Conservation (phyloP, 2,888 invertebrate species). For the Drosophila tripunctata region DNA sequence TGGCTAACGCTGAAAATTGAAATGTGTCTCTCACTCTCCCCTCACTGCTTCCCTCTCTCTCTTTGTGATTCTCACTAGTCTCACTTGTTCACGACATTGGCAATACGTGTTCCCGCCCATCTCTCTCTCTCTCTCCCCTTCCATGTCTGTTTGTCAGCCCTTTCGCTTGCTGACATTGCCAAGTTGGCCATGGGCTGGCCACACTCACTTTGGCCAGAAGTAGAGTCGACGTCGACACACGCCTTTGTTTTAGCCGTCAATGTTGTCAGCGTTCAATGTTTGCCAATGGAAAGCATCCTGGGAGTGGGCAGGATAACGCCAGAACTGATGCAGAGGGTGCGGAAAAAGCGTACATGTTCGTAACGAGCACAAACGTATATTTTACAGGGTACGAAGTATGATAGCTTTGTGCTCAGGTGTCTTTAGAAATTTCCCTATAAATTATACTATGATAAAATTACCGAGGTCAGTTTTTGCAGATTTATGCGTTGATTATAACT, state of each 20-base stretch:
- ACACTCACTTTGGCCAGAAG: slow-evolving; percentile 3
- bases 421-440: too few relatives aligned
- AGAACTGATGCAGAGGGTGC: too few relatives aligned
- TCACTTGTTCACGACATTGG: too few relatives aligned
- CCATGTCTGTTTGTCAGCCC: background rate
- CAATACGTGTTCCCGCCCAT: background rate
- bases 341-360: slow-evolving; percentile 16
- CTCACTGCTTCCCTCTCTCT: background rate
- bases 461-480: too few relatives aligned
- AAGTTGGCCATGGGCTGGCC: slow-evolving; percentile 31
- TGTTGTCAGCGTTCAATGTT: slow-evolving; percentile 39
- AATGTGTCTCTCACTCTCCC: background rate
- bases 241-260: slow-evolving; percentile 51
- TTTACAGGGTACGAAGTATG: background rate
- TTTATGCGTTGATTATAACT: too few relatives aligned
- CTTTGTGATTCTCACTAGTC: background rate
- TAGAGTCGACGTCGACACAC: slow-evolving; percentile 22
- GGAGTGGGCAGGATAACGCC: background rate
- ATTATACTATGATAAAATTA: too few relatives aligned
- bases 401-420: background rate
- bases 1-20: slow-evolving; percentile 20
- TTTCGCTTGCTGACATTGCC: slow-evolving; percentile 14
- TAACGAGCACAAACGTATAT: background rate
- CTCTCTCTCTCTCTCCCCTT: background rate
- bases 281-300: slow-evolving; percentile 19